Percentiles rank a stretch among this genome's conserved stretches.
These are phyloP conservation scores for Dilophus febrilis DNA, from an alignment of 2,888 invertebrate species.

Conservation along the genomic window DNA sequence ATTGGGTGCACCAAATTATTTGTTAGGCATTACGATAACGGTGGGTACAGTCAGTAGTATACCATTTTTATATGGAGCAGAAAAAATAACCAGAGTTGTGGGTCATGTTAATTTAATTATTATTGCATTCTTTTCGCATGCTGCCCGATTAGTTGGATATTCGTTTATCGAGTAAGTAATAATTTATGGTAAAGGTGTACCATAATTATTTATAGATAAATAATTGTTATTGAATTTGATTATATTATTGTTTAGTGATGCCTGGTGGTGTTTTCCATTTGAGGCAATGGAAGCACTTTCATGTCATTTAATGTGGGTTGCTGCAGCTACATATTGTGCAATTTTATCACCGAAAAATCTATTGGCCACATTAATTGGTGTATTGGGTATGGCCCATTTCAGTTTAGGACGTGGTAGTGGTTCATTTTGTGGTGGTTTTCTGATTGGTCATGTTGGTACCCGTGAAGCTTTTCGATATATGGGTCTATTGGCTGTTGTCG, in stretches of 20 bases:
- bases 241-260: constrained; percentile 41
- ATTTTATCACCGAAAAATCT: constrained; percentile 67
- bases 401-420: constrained; percentile 73
- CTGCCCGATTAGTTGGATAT: constrained; percentile 64
- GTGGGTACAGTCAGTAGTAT: constrained; percentile 70
- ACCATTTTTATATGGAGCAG: constrained; percentile 70
- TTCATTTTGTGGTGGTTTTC: constrained; percentile 60
- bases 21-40: constrained; percentile 71
- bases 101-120: constrained; percentile 74
- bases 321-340: constrained; percentile 75
- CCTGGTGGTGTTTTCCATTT: constrained; percentile 81
- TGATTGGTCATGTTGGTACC: constrained; percentile 59
- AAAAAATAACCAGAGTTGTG: constrained; percentile 61
- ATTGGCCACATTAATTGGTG: constrained; percentile 70
- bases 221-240: background rate
- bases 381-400: constrained; percentile 76
- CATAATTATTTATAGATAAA: background rate
- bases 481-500: constrained; percentile 54
- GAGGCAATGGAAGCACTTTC: constrained; percentile 75
- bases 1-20: constrained; percentile 64
- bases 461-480: constrained; percentile 62
- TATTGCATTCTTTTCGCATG: constrained; percentile 70
- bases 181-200: background rate
- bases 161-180: constrained; percentile 63
- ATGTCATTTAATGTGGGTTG: constrained; percentile 80